Percentiles rank a stretch among this genome's conserved stretches.
phyloP scores from a whole-genome alignment of 2,797 vertebrate genomes.

The Dryobates pubescens region DNA sequence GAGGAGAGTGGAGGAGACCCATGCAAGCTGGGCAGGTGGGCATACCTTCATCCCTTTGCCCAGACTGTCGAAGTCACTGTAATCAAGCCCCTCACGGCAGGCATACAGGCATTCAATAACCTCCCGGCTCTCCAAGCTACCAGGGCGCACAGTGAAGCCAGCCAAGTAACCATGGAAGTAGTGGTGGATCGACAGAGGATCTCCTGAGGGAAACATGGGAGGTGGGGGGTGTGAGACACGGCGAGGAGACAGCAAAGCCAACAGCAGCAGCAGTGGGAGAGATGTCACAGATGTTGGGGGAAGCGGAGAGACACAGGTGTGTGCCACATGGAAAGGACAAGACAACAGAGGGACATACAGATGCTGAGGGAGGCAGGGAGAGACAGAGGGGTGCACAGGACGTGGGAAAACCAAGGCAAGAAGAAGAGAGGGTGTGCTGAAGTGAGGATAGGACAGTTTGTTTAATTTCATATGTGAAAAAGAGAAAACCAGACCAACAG shows the following conservation, averaged over 20 bases:
- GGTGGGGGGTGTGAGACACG: slow-evolving; percentile 62
- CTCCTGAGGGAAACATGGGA: slow-evolving; percentile 81
- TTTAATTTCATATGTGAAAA: not conserved
- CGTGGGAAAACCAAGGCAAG: slow-evolving; percentile 6
- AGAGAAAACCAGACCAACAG: slow-evolving; percentile 1
- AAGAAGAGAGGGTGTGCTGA: not conserved
- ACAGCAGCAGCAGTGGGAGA: not conserved
- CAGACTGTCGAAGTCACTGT: slow-evolving; percentile 97
- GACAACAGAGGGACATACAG: not conserved
- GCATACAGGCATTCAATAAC: slow-evolving; percentile 98
- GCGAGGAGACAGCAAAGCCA: slow-evolving; percentile 1
- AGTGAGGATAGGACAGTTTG: not conserved
- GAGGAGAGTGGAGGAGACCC: slow-evolving; percentile 45
- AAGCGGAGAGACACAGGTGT: not conserved
- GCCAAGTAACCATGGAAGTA: slow-evolving; percentile 97
- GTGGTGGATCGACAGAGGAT: slow-evolving; percentile 85
- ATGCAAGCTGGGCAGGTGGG: slow-evolving; percentile 60
- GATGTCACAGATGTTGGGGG: not conserved
- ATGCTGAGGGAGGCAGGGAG: not conserved
- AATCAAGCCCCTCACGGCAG: slow-evolving; percentile 98
- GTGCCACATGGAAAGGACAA: not conserved
- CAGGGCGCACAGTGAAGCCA: slow-evolving; percentile 94
- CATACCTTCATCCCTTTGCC: slow-evolving; percentile 99
- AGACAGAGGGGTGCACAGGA: not conserved
- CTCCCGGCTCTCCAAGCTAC: slow-evolving; percentile 95